phyloP scores from a whole-genome alignment of 1,140 invertebrate species.

The Acromyrmex echinatior region DNA sequence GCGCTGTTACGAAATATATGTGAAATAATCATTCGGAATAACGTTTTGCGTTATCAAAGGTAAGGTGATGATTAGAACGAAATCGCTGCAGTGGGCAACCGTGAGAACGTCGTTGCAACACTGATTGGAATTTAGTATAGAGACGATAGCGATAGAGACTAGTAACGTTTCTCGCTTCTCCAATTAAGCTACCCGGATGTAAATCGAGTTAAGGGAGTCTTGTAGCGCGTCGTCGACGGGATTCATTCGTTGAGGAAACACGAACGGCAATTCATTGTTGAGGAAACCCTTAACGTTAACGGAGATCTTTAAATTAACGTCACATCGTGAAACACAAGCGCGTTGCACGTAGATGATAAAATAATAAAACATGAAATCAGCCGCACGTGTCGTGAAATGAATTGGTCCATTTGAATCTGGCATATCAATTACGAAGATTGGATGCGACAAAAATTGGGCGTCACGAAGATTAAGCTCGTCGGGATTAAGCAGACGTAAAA shows the following conservation, averaged over 20 bases:
- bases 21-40: not conserved
- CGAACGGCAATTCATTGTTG: constrained; percentile 47
- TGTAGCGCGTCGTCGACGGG: constrained; percentile 19
- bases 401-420: not conserved
- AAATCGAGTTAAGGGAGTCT: constrained; percentile 57
- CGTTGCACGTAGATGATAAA: not conserved
- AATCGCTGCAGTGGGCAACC: not conserved
- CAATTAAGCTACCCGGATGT: constrained; percentile 54
- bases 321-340: not conserved
- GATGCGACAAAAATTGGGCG: constrained; percentile 32
- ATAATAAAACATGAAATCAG: not conserved
- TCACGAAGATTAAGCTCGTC: constrained; percentile 49
- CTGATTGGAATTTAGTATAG: constrained; percentile 55
- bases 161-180: constrained; percentile 41
- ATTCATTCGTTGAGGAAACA: constrained; percentile 53
- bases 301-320: constrained; percentile 42
- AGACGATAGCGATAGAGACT: constrained; percentile 14
- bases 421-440: constrained; percentile 35
- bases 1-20: not conserved
- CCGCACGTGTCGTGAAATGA: not conserved
- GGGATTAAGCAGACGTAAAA: constrained; percentile 39
- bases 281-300: constrained; percentile 43
- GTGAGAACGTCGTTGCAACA: constrained; percentile 28
- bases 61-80: constrained; percentile 26
- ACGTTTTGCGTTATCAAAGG: constrained; percentile 19